Conservation (phyloP, 2,888 invertebrate species). For the Prosapia bicincta region DNA sequence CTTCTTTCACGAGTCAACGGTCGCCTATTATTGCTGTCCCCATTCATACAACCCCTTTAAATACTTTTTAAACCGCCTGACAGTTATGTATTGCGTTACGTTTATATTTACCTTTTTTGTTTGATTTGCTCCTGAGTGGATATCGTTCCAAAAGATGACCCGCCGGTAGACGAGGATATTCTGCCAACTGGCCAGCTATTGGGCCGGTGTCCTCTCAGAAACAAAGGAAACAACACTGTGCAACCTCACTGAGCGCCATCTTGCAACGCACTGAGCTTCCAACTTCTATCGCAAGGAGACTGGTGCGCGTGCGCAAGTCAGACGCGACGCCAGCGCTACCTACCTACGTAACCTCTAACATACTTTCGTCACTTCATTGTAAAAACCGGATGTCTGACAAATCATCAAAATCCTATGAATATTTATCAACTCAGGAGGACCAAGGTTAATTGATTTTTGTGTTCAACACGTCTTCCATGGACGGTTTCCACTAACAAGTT, state of each 20-base stretch:
- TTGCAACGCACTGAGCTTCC: not conserved
- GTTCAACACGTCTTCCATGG: not conserved
- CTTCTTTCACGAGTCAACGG: not conserved
- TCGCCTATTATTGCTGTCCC: not conserved
- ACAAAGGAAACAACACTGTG: not conserved
- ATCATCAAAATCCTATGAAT: not conserved
- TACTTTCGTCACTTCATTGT: not conserved
- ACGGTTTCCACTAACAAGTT: not conserved
- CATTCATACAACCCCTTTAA: not conserved
- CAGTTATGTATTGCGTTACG: not conserved
- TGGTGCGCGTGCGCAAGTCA: not conserved
- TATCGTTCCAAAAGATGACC: not conserved
- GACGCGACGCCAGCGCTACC: not conserved
- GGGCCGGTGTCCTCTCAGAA: not conserved
- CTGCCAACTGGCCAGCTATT: conserved; percentile 2
- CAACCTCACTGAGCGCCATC: not conserved
- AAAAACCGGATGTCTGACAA: not conserved
- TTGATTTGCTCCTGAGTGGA: not conserved
- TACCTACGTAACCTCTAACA: not conserved
- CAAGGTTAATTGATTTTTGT: not conserved
- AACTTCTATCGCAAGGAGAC: not conserved
- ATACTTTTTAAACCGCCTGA: not conserved
- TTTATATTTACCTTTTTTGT: not conserved
- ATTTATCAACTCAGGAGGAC: not conserved
- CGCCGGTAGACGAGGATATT: not conserved